Base-by-base conservation (phyloP, 2,888 invertebrate species). In the Coremacera marginata region DNA sequence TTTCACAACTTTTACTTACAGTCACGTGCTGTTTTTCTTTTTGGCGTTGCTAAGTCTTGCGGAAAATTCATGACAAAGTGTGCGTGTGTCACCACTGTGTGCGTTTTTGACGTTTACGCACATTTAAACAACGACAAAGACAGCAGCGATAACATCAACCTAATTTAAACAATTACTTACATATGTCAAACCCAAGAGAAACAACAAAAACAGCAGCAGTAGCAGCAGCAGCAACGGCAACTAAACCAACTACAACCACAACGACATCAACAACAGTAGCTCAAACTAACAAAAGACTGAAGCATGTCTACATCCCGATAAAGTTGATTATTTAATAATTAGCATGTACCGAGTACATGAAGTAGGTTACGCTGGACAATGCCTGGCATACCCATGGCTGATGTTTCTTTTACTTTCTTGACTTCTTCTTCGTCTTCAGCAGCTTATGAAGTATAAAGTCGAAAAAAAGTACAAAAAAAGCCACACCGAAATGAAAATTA, bases 81-180 rank as follows among this genome's bases (percentile, higher is more conserved):
- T 27, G 60, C 27, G 22, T 22, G n/a, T 22, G n/a, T 27, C 25
- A 16, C 16, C 25, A 16, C 16, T 9, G 8, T 62, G 60, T 27
- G 11, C 60, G 2, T 22, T 25, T 27, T 27, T 62, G 60, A 25
- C 31, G 60, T 27, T 62, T 31, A 62, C 60, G 60, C 60, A 62
- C 27, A 67, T 44, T 37, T 44, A 44, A 67, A 44, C 44, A 67
- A 44, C 67, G 11, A 67, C 44, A 37, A 44, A 44, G 37, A 65
- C 44, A 37, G 16, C 37, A 44, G 19, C 37, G 8, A 19, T 25
- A 25, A 31, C 65, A n/a, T 37, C 34, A 37, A 65, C n/a, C 65
- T 67, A 37, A 44, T 67, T 67, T 67, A 37, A 34, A 67, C 67
- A 67, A 67, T 37, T 67, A 67, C 37, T 31, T 37, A 37, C 67